Evolutionary conservation across 1,140 invertebrate species (phyloP), one percentile per base, ranked within the genome.

Genomic region (Formica selysi): DNA sequence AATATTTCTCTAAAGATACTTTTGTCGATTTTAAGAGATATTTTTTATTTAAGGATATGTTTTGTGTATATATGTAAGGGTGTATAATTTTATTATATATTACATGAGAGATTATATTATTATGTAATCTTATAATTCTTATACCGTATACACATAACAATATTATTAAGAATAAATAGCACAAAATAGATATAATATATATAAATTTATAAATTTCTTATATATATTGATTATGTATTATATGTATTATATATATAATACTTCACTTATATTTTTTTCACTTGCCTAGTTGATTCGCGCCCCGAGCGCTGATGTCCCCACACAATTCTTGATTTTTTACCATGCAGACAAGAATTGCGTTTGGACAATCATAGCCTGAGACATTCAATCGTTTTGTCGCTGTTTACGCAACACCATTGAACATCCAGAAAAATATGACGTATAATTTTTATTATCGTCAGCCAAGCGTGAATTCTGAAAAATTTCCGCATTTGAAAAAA

Each of bases 301-400:
- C 93, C 89, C 94, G 94, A 95, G 95, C 95, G 94, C 94, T 95
- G 95, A 95, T 95, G 95, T 95, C 95, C 95, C 94, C 93, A 93
- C 94, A 95, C 95, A 95, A 95, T 95, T 94, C 95, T 95, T 95
- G 94, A 94, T 95, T 93, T 95, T 88, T 78, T 92, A 93, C 93
- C 87, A 86, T 91, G 76, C 54, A 89, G 93, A 95, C 95, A 95
- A 95, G 95, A 95, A 95, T 95, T 95, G 95, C 95, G 95, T 95
- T 95, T 95, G 95, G 95, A 95, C 95, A 95, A 95, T 95, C 95
- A 95, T 95, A 95, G 95, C 95, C 94, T 93, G 93, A 92, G 93
- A 95, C 94, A 93, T 89, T 85, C 84, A 36, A 81, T 70, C 61
- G 65, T 79, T 38, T 29, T 26, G 57, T 48, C 41, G 36, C 59